Base-by-base conservation (phyloP, 2,797 vertebrate genomes). In the Chiroxiphia lanceolata region DNA sequence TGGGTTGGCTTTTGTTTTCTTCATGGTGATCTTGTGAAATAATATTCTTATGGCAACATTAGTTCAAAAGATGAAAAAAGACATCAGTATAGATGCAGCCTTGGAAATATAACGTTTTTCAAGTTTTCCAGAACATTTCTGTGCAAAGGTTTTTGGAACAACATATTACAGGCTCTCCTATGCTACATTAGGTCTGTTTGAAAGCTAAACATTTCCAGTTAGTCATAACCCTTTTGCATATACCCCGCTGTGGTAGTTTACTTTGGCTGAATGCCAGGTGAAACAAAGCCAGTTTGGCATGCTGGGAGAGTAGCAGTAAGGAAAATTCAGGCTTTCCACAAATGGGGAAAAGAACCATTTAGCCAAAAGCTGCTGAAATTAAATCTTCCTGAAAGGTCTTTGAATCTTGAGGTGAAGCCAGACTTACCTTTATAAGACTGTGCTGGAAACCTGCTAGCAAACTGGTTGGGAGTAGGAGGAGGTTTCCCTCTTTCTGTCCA, bases 361-460 rank as follows among this genome's bases (percentile, higher is more conserved):
- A 76, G 27, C 11, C 25, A 87, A 87, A 84, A 7, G 14, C 20
- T 84, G 38, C 5, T 36, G 26, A 71, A 87, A 60, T n/a, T 4
- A 80, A n/a, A 40, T 72, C 4, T 72, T 82, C 21, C 15, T 50
- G 26, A 79, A 93, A 61, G 13, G 27, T 45, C 9, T 56, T 92
- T 6, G 2, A 82, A 26, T 25, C 26, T 59, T 65, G 27, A 63
- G 9, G 4, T n/a, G 82, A 57, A 81, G 4, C 9, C 42, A 36
- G 51, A 31, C 29, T 61, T 77, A 15, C 9, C 6, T 4, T 69
- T 8, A 2, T n/a, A 72, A 27, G 6, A 38, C 14, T 20, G 13
- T 0, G 0, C 4, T 53, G 11, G 25, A 61, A 83, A 72, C 3
- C 9, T 70, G 16, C 26, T 33, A 20, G 29, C 21, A 59, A 61